These are phyloP conservation scores for Podarcis siculus DNA, from an alignment of 2,797 vertebrate genomes.

Conservation along the genomic window DNA sequence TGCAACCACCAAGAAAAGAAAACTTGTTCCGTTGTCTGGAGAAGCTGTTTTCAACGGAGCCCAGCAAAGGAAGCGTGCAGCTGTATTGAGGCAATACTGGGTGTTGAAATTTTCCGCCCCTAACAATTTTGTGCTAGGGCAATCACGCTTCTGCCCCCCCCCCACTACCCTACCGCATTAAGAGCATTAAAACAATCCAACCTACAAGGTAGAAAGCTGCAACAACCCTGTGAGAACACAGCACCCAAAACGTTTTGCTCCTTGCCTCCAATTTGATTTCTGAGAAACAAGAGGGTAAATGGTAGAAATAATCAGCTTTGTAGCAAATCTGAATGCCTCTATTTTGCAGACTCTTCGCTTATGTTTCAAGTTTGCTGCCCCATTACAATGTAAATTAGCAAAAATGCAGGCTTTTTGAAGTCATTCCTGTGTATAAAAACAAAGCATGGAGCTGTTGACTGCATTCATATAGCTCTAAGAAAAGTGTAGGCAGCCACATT, in stretches of 20 bases:
- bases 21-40: too few relatives aligned
- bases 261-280: neutral
- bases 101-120: too few relatives aligned
- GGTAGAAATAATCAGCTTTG: neutral
- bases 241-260: neutral
- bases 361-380: neutral
- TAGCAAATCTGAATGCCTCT: neutral
- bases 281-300: constrained; percentile 32
- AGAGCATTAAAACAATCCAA: neutral
- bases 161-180: too few relatives aligned
- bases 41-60: too few relatives aligned
- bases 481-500: neutral
- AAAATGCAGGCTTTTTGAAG: neutral
- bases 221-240: constrained; percentile 2
- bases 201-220: constrained; percentile 24
- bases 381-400: neutral
- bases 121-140: too few relatives aligned
- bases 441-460: neutral
- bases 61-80: too few relatives aligned
- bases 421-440: neutral
- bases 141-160: too few relatives aligned
- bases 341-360: neutral
- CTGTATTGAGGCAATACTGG: too few relatives aligned
- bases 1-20: too few relatives aligned
- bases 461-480: neutral